Evolutionary conservation across 2,797 vertebrate species (phyloP).

Genomic region (Distichodus sexfasciatus): DNA sequence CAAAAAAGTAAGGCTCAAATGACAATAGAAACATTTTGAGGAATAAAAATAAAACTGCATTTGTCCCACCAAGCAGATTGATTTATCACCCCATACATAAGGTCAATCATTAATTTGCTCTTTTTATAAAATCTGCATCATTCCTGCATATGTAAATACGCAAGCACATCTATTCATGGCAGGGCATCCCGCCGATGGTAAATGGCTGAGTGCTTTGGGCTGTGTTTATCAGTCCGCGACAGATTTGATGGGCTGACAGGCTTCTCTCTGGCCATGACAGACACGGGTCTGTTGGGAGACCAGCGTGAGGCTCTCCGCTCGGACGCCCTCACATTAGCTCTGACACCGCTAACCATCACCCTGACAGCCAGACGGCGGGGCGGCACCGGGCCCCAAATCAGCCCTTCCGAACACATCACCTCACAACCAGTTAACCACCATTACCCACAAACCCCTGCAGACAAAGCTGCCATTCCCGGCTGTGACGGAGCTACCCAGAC

Average conservation of each 20-base stretch:
- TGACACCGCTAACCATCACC: constrained; percentile 65
- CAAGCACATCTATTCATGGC: constrained; percentile 27
- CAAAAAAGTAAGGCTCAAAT: no score
- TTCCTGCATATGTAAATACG: constrained; percentile 76
- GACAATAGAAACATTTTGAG: constrained; percentile 72
- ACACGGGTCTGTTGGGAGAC: constrained; percentile 61
- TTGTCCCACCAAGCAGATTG: constrained; percentile 62
- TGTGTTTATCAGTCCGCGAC: constrained; percentile 55
- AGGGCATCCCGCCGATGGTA: constrained; percentile 31
- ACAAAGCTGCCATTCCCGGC: constrained; percentile 27
- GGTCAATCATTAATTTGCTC: constrained; percentile 71
- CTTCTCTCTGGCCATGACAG: constrained; percentile 62
- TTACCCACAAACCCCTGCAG: constrained; percentile 38
- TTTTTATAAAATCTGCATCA: constrained; percentile 72
- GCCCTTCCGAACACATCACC: constrained; percentile 75
- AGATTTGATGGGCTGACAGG: constrained; percentile 73
- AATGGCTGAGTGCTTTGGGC: constrained; percentile 60
- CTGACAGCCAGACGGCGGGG: constrained; percentile 73
- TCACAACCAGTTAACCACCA: constrained; percentile 61
- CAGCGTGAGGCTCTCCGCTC: constrained; percentile 50
- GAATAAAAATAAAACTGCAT: constrained; percentile 48
- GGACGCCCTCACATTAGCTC: constrained; percentile 64
- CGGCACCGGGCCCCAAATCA: constrained; percentile 64
- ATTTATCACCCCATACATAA: constrained; percentile 70
- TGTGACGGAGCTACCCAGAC: not conserved